Percentiles rank a stretch among this genome's conserved stretches.
phyloP scores from a whole-genome alignment of 2,797 vertebrate species.

The Menidia menidia region DNA sequence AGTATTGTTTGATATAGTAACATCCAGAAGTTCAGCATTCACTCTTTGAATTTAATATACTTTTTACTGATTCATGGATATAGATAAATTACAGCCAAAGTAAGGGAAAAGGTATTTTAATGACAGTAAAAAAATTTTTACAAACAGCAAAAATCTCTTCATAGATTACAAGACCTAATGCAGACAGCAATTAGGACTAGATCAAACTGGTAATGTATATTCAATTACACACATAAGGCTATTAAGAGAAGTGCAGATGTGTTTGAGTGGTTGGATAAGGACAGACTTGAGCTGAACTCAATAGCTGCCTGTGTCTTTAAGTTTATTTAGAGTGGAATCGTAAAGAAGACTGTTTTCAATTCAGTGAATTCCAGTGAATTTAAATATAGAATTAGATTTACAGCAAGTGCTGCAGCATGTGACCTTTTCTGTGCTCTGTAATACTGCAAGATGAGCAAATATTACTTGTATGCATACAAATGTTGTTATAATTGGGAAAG shows the following conservation, averaged over 20 bases:
- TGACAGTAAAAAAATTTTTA: slow-evolving; percentile 36
- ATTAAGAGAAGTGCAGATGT: neutral
- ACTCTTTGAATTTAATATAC: slow-evolving; percentile 40
- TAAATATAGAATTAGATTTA: slow-evolving; percentile 55
- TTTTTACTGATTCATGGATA: slow-evolving; percentile 44
- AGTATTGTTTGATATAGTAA: too few species aligned
- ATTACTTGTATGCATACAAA: slow-evolving; percentile 85
- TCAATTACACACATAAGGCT: neutral
- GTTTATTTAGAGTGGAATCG: slow-evolving; percentile 44
- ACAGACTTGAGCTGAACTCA: slow-evolving; percentile 34
- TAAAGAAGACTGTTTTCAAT: slow-evolving; percentile 28
- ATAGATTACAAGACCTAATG: slow-evolving; percentile 36
- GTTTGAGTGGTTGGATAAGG: slow-evolving; percentile 10
- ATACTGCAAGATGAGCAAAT: slow-evolving; percentile 60
- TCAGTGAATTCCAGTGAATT: slow-evolving; percentile 13
- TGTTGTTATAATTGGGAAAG: slow-evolving; percentile 84
- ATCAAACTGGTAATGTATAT: slow-evolving; percentile 21
- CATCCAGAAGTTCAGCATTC: neutral
- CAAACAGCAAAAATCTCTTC: slow-evolving; percentile 36
- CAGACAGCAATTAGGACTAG: too few species aligned
- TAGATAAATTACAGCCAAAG: slow-evolving; percentile 39
- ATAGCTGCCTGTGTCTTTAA: slow-evolving; percentile 30
- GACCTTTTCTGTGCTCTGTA: slow-evolving; percentile 22
- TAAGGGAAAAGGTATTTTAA: slow-evolving; percentile 47
- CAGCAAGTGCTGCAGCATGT: slow-evolving; percentile 29